Base-by-base conservation (phyloP, 1,140 invertebrate genomes). In the Camponotus vicinus region DNA sequence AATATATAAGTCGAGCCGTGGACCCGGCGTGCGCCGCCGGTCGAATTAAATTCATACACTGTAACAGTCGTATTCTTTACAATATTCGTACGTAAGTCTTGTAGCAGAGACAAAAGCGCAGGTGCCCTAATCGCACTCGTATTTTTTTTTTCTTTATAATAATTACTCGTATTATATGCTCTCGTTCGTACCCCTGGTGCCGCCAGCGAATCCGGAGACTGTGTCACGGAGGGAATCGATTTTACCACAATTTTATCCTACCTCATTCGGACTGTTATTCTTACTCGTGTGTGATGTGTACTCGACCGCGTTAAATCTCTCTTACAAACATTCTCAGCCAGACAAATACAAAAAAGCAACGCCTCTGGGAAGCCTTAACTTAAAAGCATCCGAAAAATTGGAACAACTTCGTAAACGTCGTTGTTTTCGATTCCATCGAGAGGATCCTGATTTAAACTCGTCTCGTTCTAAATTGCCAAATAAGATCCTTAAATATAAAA, bases 51-150 rank as follows among this genome's bases (percentile, higher is more conserved):
- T 92, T 90, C 92, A 93, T 95, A 94, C 92, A 93, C 92, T 92
- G 93, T 94, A 94, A 93, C 91, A 93, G 91, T 94, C 92, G 93
- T 94, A 94, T 92, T 94, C 89, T 94, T 94, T 94, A 94, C 93
- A 95, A 93, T 93, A 93, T 93, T 93, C 91, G 87, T 94, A 93
- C 91, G 86, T 92, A 94, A 94, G 92, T 94, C 92, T 94, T 94
- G 91, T 92, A 93, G 91, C 91, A 92, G 92, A 92, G 91, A 93
- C 91, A 94, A 94, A 94, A 94, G 92, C 92, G 91, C 92, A 92
- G 91, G 92, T 92, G 92, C 92, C 92, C 92, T 89, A 79, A 91
- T 91, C 89, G 90, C 91, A 92, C 87, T 92, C 86, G 11, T 91
- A 69, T 85, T 73, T 85, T 73, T 67, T 77, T 55, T 42, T 40